A percentile compares a stretch with the other conserved stretches of the same genome.
These are phyloP conservation scores for Caenorhabditis panamensis DNA, from an alignment of 2,888 invertebrate species.

Conservation along the genomic window DNA sequence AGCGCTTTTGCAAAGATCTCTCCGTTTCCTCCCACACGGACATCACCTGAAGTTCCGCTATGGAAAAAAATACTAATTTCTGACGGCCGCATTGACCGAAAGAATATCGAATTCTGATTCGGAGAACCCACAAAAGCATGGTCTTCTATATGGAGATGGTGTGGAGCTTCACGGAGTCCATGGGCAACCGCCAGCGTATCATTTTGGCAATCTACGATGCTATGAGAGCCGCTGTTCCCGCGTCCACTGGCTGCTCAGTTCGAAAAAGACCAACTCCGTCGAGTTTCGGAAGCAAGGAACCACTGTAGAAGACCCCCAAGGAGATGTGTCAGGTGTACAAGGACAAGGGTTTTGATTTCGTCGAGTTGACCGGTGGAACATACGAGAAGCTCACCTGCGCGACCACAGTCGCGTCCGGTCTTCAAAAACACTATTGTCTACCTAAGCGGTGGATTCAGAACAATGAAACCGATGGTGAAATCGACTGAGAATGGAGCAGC, in stretches of 20 bases:
- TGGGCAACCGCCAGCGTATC: slow-evolving; percentile 65
- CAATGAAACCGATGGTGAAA: slow-evolving; percentile 68
- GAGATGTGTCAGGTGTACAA: slow-evolving; percentile 59
- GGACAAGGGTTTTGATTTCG: slow-evolving; percentile 73
- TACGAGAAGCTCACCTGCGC: slow-evolving; percentile 68
- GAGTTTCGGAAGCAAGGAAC: slow-evolving; percentile 74
- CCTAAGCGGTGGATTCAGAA: slow-evolving; percentile 71
- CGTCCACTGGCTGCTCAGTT: slow-evolving; percentile 68
- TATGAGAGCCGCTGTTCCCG: slow-evolving; percentile 66
- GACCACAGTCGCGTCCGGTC: slow-evolving; percentile 71
- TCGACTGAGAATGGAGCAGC: slow-evolving; percentile 64
- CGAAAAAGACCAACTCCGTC: slow-evolving; percentile 75
- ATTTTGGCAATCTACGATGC: slow-evolving; percentile 70
- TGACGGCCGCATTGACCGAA: slow-evolving; percentile 69
- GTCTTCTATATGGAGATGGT: slow-evolving; percentile 71
- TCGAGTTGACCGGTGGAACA: slow-evolving; percentile 77
- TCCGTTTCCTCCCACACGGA: slow-evolving; percentile 56
- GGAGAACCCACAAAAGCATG: slow-evolving; percentile 54
- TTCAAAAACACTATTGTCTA: slow-evolving; percentile 66
- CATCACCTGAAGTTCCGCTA: slow-evolving; percentile 59
- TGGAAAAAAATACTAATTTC: slow-evolving; percentile 66
- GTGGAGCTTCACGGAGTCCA: slow-evolving; percentile 72
- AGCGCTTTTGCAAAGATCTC: slow-evolving; percentile 40
- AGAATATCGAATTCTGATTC: slow-evolving; percentile 55
- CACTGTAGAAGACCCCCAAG: slow-evolving; percentile 66